phyloP scores from a whole-genome alignment of 2,888 invertebrate species.

The Sepiola atlantica region DNA sequence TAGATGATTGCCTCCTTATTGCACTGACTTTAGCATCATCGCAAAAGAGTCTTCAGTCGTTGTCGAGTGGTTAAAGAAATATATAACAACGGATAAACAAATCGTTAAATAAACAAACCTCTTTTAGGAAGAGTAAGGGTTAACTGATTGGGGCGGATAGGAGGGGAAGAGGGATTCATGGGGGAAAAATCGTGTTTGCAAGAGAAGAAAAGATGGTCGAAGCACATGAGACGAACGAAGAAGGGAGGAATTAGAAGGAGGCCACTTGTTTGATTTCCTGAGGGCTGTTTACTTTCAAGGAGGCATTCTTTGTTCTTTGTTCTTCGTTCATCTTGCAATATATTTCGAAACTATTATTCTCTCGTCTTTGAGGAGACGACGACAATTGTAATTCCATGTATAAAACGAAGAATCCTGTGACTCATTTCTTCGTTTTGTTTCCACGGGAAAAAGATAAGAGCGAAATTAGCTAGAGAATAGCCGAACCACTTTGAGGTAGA shows the following conservation, averaged over 20 bases:
- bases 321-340: background rate
- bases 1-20: background rate
- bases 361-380: background rate
- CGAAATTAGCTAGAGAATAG: background rate
- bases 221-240: background rate
- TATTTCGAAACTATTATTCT: background rate
- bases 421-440: background rate
- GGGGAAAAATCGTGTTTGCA: background rate
- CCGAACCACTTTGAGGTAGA: background rate
- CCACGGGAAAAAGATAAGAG: background rate
- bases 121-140: background rate
- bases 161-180: background rate
- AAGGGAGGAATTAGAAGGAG: background rate
- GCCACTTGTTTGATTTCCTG: background rate
- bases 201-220: background rate
- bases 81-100: background rate
- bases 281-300: conserved; percentile 32
- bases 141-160: background rate
- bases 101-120: background rate
- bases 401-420: background rate
- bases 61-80: background rate
- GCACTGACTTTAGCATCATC: background rate
- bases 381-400: background rate
- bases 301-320: background rate
- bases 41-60: background rate